A percentile compares a stretch with the other conserved stretches of the same genome.
Evolutionary conservation across 2,113 vertebrate genomes (phyloP).

Genomic region (Etheostoma spectabile): DNA sequence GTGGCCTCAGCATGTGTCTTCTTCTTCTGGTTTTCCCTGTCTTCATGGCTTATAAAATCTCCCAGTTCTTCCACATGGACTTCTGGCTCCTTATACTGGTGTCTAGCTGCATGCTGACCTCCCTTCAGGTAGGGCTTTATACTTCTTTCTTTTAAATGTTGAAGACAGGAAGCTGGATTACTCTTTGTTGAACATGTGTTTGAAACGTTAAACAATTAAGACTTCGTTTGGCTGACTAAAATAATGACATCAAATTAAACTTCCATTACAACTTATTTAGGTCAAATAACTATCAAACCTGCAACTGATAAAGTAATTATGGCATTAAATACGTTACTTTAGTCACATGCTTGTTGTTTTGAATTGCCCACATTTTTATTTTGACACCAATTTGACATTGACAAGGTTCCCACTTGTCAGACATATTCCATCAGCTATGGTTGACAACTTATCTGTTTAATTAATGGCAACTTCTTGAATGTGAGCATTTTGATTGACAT

Average conservation of each 20-base stretch:
- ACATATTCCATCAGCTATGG: background rate
- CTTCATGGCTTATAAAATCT: slow-evolving; percentile 90
- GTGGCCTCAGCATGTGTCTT: slow-evolving; percentile 89
- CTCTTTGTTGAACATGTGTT: too few species aligned
- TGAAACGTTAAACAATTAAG: too few species aligned
- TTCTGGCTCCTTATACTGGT: slow-evolving; percentile 93
- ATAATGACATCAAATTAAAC: background rate
- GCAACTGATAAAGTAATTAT: background rate
- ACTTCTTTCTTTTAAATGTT: background rate
- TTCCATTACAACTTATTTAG: background rate
- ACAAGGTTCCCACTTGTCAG: background rate
- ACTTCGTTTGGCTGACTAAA: background rate
- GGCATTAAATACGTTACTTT: background rate
- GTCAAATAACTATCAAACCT: background rate
- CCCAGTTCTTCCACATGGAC: slow-evolving; percentile 92
- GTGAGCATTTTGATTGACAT: background rate
- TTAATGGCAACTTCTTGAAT: background rate
- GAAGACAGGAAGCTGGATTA: background rate
- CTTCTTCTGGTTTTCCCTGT: slow-evolving; percentile 88
- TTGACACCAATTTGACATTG: background rate
- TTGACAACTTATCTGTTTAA: background rate
- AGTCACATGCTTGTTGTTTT: background rate
- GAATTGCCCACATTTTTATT: background rate
- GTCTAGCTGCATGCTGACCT: slow-evolving; percentile 92
- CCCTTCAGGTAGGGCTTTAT: slow-evolving; percentile 86